phyloP scores from a whole-genome alignment of 1,140 invertebrate species.

The Bombus polaris region DNA sequence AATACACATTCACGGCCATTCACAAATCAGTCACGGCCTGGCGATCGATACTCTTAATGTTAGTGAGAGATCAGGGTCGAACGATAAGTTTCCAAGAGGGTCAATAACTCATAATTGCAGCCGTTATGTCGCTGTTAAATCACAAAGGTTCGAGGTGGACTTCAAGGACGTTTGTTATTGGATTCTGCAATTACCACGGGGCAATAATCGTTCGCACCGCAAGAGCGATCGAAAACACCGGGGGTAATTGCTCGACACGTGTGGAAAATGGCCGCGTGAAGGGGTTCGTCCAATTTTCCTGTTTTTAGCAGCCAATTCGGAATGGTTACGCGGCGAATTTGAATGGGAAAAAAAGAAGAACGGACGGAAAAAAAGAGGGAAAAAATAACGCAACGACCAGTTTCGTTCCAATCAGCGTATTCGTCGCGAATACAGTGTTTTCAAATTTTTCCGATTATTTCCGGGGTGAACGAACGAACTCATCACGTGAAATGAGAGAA shows the following conservation, averaged over 20 bases:
- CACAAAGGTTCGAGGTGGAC: background rate
- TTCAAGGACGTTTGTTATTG: constrained; percentile 40
- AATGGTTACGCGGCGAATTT: constrained; percentile 7
- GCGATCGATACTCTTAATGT: background rate
- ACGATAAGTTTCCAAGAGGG: background rate
- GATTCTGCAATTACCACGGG: constrained; percentile 32
- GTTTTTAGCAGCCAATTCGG: constrained; percentile 13
- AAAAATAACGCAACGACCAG: background rate
- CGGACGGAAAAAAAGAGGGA: too few relatives aligned
- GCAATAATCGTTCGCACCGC: constrained; percentile 46
- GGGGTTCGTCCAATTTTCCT: constrained; percentile 24
- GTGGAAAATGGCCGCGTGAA: constrained; percentile 28
- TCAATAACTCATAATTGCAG: background rate
- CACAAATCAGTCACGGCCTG: background rate
- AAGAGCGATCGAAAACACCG: constrained; percentile 35
- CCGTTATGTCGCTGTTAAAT: background rate
- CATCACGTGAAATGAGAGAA: background rate
- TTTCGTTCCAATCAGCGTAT: background rate
- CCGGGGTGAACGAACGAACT: background rate
- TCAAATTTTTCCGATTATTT: background rate
- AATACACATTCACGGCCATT: too few relatives aligned
- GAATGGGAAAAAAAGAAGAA: background rate
- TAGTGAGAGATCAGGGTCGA: too few relatives aligned
- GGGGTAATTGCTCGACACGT: constrained; percentile 34
- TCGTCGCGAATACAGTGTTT: background rate